Conservation (phyloP, 2,113 vertebrate species). For the Sebastes fasciatus region DNA sequence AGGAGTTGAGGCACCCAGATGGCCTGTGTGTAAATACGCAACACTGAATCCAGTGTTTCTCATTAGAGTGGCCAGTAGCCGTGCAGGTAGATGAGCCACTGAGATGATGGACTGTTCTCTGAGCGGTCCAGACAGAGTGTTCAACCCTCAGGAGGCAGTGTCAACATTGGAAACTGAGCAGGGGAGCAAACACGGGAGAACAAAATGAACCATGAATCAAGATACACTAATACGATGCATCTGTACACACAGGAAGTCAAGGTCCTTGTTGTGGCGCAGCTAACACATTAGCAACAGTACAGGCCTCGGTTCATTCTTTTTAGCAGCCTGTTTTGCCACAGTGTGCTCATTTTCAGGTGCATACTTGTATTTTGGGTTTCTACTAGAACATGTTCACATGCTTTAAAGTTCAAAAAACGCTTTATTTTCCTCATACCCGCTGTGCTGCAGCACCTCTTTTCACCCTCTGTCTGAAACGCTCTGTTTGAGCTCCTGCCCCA, state of each 20-base stretch:
- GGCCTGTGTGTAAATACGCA: constrained; percentile 23
- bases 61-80: constrained; percentile 47
- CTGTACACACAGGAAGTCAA: constrained; percentile 23
- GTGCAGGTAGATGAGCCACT: constrained; percentile 62
- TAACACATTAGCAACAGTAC: neutral
- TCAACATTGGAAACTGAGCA: constrained; percentile 49
- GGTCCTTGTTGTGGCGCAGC: neutral
- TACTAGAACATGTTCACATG: no score
- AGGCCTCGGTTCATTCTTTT: constrained; percentile 8
- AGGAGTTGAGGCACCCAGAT: constrained; percentile 1
- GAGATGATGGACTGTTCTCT: constrained; percentile 54
- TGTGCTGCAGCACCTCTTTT: no score
- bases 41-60: constrained; percentile 8
- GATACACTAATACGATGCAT: constrained; percentile 32
- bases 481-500: no score
- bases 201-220: constrained; percentile 51
- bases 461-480: no score
- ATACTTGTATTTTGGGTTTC: no score
- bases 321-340: neutral
- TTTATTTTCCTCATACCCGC: no score
- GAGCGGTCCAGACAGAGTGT: constrained; percentile 48
- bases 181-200: constrained; percentile 40
- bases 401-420: no score
- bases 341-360: no score
- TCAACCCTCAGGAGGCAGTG: constrained; percentile 43